Percentiles rank a stretch among this genome's conserved stretches.
Evolutionary conservation across 2,888 invertebrate species (phyloP).

Genomic region (Euplagia quadripunctaria): DNA sequence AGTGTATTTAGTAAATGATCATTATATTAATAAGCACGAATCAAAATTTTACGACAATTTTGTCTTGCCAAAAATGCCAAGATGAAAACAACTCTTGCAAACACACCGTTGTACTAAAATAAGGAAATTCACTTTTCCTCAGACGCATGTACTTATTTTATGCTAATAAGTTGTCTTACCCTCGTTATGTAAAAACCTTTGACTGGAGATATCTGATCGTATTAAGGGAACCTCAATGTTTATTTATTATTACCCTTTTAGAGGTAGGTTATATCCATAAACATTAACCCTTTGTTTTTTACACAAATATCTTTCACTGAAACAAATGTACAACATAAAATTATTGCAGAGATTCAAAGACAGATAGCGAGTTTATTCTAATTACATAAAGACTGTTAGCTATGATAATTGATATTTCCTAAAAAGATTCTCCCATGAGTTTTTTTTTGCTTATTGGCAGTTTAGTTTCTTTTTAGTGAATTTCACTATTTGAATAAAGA

Average conservation of each 20-base stretch:
- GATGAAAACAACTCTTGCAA: conserved; percentile 5
- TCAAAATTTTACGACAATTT: not conserved
- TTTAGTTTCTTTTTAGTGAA: too few relatives aligned
- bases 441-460: too few relatives aligned
- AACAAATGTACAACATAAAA: not conserved
- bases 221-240: conserved; percentile 34
- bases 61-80: not conserved
- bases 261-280: conserved; percentile 19
- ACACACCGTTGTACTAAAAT: conserved; percentile 23
- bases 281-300: conserved; percentile 18
- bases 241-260: conserved; percentile 27
- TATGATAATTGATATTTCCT: not conserved
- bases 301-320: not conserved
- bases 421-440: not conserved
- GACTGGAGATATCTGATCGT: conserved; percentile 24
- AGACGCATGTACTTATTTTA: conserved; percentile 34
- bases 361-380: not conserved
- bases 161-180: conserved; percentile 47
- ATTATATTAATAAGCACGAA: not conserved
- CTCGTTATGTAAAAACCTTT: conserved; percentile 25
- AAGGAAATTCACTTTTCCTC: conserved; percentile 26
- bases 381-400: not conserved
- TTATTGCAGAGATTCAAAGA: not conserved
- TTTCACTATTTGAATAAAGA: too few relatives aligned
- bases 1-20: too few relatives aligned